Evolutionary conservation across 2,888 invertebrate genomes (phyloP).

Genomic region (Eurytoma adleriae): DNA sequence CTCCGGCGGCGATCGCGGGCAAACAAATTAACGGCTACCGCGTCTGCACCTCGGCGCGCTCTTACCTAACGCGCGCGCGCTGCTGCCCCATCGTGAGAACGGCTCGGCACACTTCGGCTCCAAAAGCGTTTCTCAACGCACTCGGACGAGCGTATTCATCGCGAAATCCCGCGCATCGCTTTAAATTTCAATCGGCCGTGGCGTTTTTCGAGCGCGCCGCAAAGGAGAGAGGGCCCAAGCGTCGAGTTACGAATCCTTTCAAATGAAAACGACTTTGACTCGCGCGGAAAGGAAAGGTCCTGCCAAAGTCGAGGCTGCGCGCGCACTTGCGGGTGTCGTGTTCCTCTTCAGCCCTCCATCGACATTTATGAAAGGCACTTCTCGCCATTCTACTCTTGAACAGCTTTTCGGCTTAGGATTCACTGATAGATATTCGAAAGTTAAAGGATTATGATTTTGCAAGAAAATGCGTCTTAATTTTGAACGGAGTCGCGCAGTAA

Average conservation of each 20-base stretch:
- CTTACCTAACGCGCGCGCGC: no score
- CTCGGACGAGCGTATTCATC: not conserved
- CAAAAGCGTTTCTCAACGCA: no score
- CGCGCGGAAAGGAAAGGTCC: constrained; percentile 17
- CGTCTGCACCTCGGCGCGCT: no score
- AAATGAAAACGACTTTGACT: constrained; percentile 47
- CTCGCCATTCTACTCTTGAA: not conserved
- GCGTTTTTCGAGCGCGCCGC: not conserved
- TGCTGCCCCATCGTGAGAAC: no score
- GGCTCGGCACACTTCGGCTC: no score
- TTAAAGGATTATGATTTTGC: no score
- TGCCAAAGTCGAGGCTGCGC: not conserved
- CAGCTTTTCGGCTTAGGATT: no score
- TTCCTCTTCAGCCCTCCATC: constrained; percentile 7
- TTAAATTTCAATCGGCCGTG: constrained; percentile 20
- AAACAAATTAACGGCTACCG: no score
- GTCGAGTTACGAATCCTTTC: constrained; percentile 47
- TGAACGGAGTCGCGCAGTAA: no score
- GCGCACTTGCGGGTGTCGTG: constrained; percentile 40
- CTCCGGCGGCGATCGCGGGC: no score
- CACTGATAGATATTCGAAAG: no score
- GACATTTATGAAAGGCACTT: not conserved
- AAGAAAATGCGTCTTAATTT: no score
- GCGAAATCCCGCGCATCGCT: not conserved
- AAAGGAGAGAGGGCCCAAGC: not conserved